Base-by-base conservation (phyloP, 2,797 vertebrate species). In the Sebastes hopkinsi region DNA sequence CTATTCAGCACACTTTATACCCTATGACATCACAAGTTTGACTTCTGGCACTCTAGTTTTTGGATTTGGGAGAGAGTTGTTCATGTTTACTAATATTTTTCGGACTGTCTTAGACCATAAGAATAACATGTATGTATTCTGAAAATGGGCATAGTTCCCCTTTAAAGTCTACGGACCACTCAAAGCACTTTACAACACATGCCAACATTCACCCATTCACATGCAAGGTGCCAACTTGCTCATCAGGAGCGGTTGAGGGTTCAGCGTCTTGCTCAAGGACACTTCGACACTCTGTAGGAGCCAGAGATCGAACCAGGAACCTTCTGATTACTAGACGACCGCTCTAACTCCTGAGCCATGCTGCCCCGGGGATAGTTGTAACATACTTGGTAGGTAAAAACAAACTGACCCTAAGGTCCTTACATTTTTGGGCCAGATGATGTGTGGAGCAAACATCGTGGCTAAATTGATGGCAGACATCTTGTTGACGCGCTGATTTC, bases 381-480 rank as follows among this genome's bases (percentile, higher is more conserved):
- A 74, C 14, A 72, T 38, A 29, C 3, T 42, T 4, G 1, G 1
- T 54, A 25, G 12, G 18, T 16, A 32, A 2, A 2, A 67, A 65
- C 12, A 71, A 67, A 64, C 30, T 36, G 0, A 78, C 30, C 5
- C 20, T 8, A 50, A 8, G 82, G 8, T 18, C 4, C 95, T 92
- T 93, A 99, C 99, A 88, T 98, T 98, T 95, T 98, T 98, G 59
- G 99, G 98, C 98, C 99, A 99, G 34, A 99, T 92, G 90, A 99
- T 97, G 83, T 99, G 98, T 11, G 99, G 99, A 22, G 98, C 96
- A 84, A 99, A 99, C 99, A 99, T 99, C 74, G 97, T 97, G 3
- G 98, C 98, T 70, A 99, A 95, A 89, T 99, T 99, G 85, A 97
- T 95, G 62, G 99, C 99, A 23, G 98, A 98, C 99, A 99, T 99